phyloP scores from a whole-genome alignment of 2,888 invertebrate genomes.

The Parapristionchus giblindavisi region DNA sequence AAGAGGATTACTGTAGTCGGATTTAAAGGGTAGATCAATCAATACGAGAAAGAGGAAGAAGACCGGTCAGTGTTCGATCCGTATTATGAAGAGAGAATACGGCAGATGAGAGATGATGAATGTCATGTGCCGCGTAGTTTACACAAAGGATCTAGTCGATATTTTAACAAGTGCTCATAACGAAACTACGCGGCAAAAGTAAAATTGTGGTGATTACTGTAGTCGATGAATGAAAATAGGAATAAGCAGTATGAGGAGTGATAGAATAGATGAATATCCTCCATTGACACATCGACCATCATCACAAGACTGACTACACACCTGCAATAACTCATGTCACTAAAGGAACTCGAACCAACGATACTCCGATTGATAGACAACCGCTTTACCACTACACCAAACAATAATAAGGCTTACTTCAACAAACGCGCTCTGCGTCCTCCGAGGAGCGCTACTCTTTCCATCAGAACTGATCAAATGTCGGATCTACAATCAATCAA shows the following conservation, averaged over 20 bases:
- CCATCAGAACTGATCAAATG: constrained; percentile 25
- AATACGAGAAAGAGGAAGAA: constrained; percentile 9
- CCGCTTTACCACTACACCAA: not conserved
- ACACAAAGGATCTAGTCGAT: too few relatives aligned
- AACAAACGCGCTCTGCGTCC: not conserved
- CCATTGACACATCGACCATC: constrained; percentile 12
- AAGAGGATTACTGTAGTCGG: too few relatives aligned
- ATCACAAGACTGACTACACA: constrained; percentile 1
- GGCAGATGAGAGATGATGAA: constrained; percentile 22
- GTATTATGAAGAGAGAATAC: not conserved
- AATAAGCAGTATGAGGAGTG: constrained; percentile 18
- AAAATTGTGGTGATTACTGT: too few relatives aligned
- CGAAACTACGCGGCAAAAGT: too few relatives aligned
- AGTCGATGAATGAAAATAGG: too few relatives aligned
- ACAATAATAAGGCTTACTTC: not conserved
- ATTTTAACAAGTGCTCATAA: too few relatives aligned
- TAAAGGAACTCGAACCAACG: not conserved
- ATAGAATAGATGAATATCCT: constrained; percentile 8
- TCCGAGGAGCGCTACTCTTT: not conserved
- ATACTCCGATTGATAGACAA: not conserved
- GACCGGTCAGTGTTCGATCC: constrained; percentile 26
- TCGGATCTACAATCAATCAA: not conserved
- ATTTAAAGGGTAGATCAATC: too few relatives aligned
- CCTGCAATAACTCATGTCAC: too few relatives aligned
- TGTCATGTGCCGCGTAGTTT: too few relatives aligned